phyloP scores from a whole-genome alignment of 2,797 vertebrate species.

The Cichlasoma orientale region DNA sequence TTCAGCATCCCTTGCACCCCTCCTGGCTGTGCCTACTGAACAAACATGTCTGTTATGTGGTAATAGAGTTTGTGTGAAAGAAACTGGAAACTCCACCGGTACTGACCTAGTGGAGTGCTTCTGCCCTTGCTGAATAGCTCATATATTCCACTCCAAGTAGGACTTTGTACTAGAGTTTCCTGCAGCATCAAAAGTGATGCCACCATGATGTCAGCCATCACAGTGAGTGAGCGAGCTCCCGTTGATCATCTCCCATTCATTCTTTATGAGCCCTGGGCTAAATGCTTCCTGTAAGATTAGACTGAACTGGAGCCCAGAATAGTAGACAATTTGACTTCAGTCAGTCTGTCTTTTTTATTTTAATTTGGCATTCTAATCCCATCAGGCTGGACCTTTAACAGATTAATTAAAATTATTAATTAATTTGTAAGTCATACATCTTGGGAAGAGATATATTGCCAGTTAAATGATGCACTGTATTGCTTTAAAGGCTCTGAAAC shows the following conservation, averaged over 20 bases:
- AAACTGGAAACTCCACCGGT: slow-evolving; percentile 1
- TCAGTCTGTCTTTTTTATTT: background rate
- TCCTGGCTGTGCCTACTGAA: slow-evolving; percentile 25
- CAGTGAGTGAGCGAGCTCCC: slow-evolving; percentile 30
- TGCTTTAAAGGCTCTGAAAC: background rate
- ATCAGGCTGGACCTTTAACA: background rate
- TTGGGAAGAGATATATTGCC: background rate
- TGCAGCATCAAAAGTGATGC: slow-evolving; percentile 4
- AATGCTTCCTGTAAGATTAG: slow-evolving; percentile 39
- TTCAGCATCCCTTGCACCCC: slow-evolving; percentile 9
- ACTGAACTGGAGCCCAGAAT: background rate
- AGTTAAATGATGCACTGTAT: background rate
- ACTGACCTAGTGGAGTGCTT: background rate
- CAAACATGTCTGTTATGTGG: background rate
- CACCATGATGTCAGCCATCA: slow-evolving; percentile 28
- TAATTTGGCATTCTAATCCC: background rate
- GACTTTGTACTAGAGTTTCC: slow-evolving; percentile 26
- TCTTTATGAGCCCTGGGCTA: slow-evolving; percentile 51
- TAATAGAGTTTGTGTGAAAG: slow-evolving; percentile 18
- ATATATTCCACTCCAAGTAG: slow-evolving; percentile 5
- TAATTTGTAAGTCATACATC: background rate
- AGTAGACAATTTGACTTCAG: background rate
- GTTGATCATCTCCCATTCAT: slow-evolving; percentile 50
- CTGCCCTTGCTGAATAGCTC: slow-evolving; percentile 16
- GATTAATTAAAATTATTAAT: background rate